Percentiles rank a stretch among this genome's conserved stretches.
phyloP scores from a whole-genome alignment of 1,140 invertebrate species.

The Drosophila simulans region DNA sequence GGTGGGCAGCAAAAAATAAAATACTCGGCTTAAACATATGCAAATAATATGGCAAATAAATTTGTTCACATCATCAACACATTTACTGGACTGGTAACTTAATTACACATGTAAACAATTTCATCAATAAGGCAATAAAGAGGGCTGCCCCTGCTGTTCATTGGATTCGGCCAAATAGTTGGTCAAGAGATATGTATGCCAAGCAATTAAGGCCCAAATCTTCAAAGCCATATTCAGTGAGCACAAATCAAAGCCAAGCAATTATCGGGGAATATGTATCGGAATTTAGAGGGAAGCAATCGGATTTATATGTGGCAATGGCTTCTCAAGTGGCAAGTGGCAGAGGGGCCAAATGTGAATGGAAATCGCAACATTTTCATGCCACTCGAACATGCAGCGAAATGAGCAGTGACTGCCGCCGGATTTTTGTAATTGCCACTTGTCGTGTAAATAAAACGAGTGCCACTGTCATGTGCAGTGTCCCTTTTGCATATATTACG shows the following conservation, averaged over 20 bases:
- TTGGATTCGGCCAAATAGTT: constrained; percentile 6
- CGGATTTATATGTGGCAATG: background rate
- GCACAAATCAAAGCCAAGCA: constrained; percentile 9
- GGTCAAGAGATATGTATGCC: background rate
- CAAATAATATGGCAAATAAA: constrained; percentile 75
- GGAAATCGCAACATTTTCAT: constrained; percentile 59
- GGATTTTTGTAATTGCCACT: constrained; percentile 72
- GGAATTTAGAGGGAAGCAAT: background rate
- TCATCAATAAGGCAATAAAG: constrained; percentile 38
- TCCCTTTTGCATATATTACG: constrained; percentile 20
- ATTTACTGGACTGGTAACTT: constrained; percentile 56
- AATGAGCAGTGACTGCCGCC: constrained; percentile 52
- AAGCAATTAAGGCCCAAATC: background rate
- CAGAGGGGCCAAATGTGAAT: background rate
- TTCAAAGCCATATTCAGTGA: constrained; percentile 5
- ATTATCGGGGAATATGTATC: constrained; percentile 2
- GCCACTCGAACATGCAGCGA: constrained; percentile 49
- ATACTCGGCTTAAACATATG: constrained; percentile 47
- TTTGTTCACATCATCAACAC: constrained; percentile 61
- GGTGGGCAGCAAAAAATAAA: constrained; percentile 20
- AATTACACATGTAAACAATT: constrained; percentile 64
- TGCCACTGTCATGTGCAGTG: constrained; percentile 50
- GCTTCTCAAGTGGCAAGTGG: background rate
- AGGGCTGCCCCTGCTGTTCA: constrained; percentile 17
- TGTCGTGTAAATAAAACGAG: constrained; percentile 61